Base-by-base conservation (phyloP, 2,797 vertebrate genomes). In the Alfaro cultratus region DNA sequence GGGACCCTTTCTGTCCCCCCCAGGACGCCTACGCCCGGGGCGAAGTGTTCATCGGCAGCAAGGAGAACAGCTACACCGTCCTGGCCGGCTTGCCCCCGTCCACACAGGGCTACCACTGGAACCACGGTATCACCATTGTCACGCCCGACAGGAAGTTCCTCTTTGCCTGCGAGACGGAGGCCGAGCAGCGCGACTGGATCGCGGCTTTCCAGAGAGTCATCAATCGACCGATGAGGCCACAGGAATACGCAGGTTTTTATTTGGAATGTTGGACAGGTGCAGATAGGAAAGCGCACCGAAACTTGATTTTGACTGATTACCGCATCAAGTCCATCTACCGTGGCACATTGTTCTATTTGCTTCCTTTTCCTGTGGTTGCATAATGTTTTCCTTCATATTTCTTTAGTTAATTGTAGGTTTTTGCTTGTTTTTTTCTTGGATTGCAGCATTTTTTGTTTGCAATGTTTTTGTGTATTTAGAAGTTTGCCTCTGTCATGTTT, bases 31-130 rank as follows among this genome's bases (percentile, higher is more conserved):
- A 97, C 1, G 97, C 98, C 51, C 94, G 97, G 0, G 98, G 98
- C 1, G 98, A 99, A 84, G 98, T 99, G 75, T 99, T 99, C 92
- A 98, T 99, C 0, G 98, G 98, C 87, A 99, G 97, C 86, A 97
- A 97, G 81, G 98, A 99, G 80, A 97, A 97, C 84, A 97, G 96
- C 92, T 99, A 99, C 94, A 97, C 96, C 0, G 98, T 98, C 47
- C 91, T 97, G 86, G 85, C 97, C 0, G 97, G 98, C n/a, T 94
- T 99, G 85, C 98, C 98, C 0, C 91, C 96, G 0, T 92, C 97
- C 86, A 98, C 95, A 0, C 98, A 99, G 93, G 97, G 98, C 74
- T 94, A 97, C 85, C 98, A 97, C 94, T 99, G 98, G 98, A 97
- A 95, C 74, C 94, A 97, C 0, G 98, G 98, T 73, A 97, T 99